Evolutionary conservation across 2,797 vertebrate genomes (phyloP).

Genomic region (Gorsachius magnificus): DNA sequence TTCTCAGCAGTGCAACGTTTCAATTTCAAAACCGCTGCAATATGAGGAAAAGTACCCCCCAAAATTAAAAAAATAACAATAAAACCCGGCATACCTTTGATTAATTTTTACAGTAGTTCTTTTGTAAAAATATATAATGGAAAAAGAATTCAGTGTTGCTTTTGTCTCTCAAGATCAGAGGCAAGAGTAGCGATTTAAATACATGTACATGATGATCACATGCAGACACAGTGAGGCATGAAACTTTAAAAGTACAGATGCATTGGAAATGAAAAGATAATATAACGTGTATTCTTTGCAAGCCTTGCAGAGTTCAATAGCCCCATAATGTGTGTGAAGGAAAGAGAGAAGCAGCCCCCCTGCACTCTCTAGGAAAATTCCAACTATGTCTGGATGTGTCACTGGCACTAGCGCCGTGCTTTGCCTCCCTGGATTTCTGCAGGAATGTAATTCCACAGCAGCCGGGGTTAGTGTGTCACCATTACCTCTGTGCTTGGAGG

Average conservation of each 20-base stretch:
- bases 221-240: constrained; percentile 19
- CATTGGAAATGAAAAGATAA: constrained; percentile 53
- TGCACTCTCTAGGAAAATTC: constrained; percentile 3
- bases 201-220: constrained; percentile 15
- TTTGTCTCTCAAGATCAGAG: constrained; percentile 55
- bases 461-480: not conserved
- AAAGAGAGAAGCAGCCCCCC: not conserved
- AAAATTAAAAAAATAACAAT: constrained; percentile 65
- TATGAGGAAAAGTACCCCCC: constrained; percentile 68
- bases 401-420: not conserved
- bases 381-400: not conserved
- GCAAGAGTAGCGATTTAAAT: constrained; percentile 32
- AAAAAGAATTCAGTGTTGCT: constrained; percentile 27
- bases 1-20: constrained; percentile 97
- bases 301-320: constrained; percentile 39
- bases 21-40: constrained; percentile 81
- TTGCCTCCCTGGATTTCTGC: not conserved
- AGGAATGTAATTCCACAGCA: not conserved
- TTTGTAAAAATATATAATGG: constrained; percentile 57
- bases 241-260: constrained; percentile 7
- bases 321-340: not conserved
- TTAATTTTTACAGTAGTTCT: constrained; percentile 62
- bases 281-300: constrained; percentile 19
- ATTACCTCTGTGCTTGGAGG: not conserved
- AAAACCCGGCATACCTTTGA: constrained; percentile 49